phyloP scores from a whole-genome alignment of 2,797 vertebrate species.

The Hydrophis major region DNA sequence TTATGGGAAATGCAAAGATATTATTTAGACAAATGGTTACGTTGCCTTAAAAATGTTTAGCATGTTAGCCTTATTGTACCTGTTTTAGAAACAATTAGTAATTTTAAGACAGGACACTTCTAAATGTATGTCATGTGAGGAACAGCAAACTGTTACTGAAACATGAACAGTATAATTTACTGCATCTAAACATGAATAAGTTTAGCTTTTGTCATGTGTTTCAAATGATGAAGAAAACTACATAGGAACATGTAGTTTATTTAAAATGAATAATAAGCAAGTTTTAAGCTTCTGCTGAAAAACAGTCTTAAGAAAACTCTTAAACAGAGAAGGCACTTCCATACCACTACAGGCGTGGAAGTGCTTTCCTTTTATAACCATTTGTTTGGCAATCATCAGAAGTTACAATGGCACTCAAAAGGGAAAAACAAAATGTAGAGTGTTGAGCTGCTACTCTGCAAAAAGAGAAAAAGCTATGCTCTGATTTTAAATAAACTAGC shows the following conservation, averaged over 20 bases:
- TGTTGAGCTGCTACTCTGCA: neutral
- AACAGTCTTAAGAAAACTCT: neutral
- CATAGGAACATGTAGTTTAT: neutral
- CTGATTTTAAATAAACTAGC: neutral
- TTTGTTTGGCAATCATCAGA: neutral
- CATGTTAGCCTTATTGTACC: neutral
- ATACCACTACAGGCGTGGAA: neutral
- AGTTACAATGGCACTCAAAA: neutral
- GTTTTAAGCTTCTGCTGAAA: neutral
- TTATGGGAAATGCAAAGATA: neutral
- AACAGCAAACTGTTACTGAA: neutral
- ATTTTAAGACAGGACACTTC: neutral
- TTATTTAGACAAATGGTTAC: neutral
- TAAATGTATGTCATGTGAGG: neutral
- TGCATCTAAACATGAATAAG: neutral
- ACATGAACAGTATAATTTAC: neutral
- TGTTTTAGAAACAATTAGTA: slow-evolving; percentile 16
- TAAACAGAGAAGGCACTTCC: neutral
- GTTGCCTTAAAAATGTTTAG: neutral
- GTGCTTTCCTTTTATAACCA: neutral
- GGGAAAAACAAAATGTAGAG: neutral
- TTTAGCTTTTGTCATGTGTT: neutral
- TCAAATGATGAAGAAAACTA: neutral
- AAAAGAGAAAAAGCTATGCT: neutral
- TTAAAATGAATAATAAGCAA: neutral